Percentiles rank a stretch among this genome's conserved stretches.
Conservation (phyloP, 53 echinoderm and acorn worm species). For the Antedon mediterranea region DNA sequence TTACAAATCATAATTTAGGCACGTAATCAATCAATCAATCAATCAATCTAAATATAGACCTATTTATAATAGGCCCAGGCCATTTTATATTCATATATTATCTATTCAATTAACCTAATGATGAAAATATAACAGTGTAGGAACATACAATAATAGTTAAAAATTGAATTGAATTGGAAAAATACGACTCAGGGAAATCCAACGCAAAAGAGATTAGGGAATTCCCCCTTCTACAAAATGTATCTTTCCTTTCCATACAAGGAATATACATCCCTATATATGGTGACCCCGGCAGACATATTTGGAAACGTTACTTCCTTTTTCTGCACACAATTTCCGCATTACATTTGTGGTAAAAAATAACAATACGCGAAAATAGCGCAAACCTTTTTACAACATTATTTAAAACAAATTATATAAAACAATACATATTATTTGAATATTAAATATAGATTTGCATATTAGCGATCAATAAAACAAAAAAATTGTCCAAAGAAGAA, state of each 20-base stretch:
- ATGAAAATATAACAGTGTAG: too few relatives aligned
- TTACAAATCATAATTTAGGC: too few relatives aligned
- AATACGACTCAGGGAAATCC: too few relatives aligned
- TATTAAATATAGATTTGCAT: not conserved
- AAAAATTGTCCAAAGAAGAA: not conserved
- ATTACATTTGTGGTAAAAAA: not conserved
- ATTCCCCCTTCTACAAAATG: not conserved
- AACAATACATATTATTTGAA: not conserved
- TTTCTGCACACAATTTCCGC: constrained; percentile 4
- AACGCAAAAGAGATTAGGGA: not conserved
- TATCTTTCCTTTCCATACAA: not conserved
- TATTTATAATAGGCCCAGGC: too few relatives aligned
- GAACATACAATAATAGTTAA: too few relatives aligned
- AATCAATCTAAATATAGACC: too few relatives aligned
- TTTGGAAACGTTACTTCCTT: constrained; percentile 94
- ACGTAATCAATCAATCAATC: too few relatives aligned
- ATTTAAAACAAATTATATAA: not conserved
- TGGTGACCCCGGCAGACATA: constrained; percentile 45
- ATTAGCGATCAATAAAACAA: not conserved
- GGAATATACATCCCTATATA: not conserved
- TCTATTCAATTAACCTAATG: too few relatives aligned
- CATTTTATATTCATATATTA: too few relatives aligned
- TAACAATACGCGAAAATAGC: not conserved
- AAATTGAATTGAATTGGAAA: too few relatives aligned
- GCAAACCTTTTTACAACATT: not conserved